Conservation (phyloP, 2,797 vertebrate species). For the Morelia viridis region DNA sequence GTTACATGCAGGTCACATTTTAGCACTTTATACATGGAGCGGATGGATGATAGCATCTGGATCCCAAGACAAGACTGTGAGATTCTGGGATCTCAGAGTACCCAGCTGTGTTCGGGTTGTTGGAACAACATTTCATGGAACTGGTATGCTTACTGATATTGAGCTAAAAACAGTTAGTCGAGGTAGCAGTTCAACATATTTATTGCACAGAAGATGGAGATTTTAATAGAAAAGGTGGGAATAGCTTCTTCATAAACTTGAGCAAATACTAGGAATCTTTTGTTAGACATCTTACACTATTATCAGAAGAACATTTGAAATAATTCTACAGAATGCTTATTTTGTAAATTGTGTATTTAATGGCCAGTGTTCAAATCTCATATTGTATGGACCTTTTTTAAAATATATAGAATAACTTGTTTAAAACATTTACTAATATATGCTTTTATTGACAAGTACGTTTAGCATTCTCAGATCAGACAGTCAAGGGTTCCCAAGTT, state of each 20-base stretch:
- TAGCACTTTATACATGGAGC: slow-evolving; percentile 95
- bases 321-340: background rate
- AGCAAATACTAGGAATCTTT: background rate
- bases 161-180: background rate
- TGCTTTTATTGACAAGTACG: background rate
- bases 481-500: background rate
- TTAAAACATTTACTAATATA: background rate
- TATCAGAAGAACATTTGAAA: background rate
- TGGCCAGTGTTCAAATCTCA: background rate
- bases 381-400: background rate
- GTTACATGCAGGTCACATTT: slow-evolving; percentile 85
- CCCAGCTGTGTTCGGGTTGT: slow-evolving; percentile 97
- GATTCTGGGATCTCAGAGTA: slow-evolving; percentile 96
- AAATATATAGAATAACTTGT: background rate
- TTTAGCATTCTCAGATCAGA: background rate
- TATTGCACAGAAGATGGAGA: background rate
- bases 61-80: slow-evolving; percentile 96
- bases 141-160: slow-evolving; percentile 74
- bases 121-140: slow-evolving; percentile 91
- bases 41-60: slow-evolving; percentile 99
- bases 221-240: background rate
- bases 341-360: background rate
- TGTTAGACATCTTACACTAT: background rate
- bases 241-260: background rate
- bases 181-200: background rate